phyloP scores from a whole-genome alignment of 2,113 vertebrate species.

The Mustela nigripes region DNA sequence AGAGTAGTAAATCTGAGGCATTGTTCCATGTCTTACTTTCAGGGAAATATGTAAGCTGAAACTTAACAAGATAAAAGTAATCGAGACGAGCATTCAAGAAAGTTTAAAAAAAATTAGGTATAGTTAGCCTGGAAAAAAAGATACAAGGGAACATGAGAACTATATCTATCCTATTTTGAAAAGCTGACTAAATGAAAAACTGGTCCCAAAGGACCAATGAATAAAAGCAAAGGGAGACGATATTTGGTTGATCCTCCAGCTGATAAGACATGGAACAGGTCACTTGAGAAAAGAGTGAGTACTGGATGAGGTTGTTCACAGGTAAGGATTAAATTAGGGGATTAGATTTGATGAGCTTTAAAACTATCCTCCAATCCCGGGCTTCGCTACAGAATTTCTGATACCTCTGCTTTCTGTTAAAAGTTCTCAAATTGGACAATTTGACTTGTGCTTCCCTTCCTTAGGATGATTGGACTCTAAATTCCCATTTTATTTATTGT shows the following conservation, averaged over 20 bases:
- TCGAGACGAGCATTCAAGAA: background rate
- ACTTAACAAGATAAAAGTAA: background rate
- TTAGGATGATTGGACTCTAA: background rate
- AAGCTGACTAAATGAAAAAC: slow-evolving; percentile 37
- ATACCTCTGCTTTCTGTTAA: background rate
- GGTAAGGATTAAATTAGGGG: background rate
- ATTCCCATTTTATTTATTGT: background rate
- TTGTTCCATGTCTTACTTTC: background rate
- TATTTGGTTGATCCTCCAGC: background rate
- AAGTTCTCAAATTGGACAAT: slow-evolving; percentile 45
- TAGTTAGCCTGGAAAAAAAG: slow-evolving; percentile 53
- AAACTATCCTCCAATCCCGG: background rate
- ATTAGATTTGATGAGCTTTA: background rate
- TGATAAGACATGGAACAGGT: background rate
- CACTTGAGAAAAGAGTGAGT: background rate
- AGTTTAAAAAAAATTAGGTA: background rate
- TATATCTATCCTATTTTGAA: background rate
- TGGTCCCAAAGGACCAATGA: background rate
- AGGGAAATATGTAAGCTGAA: slow-evolving; percentile 14
- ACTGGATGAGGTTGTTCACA: background rate
- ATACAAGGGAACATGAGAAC: background rate
- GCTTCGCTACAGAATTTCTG: background rate
- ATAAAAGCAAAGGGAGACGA: background rate
- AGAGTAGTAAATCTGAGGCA: background rate
- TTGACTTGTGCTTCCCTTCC: background rate